Percentiles rank a stretch among this genome's conserved stretches.
Conservation (phyloP, 2,113 vertebrate genomes). For the Mobula hypostoma region DNA sequence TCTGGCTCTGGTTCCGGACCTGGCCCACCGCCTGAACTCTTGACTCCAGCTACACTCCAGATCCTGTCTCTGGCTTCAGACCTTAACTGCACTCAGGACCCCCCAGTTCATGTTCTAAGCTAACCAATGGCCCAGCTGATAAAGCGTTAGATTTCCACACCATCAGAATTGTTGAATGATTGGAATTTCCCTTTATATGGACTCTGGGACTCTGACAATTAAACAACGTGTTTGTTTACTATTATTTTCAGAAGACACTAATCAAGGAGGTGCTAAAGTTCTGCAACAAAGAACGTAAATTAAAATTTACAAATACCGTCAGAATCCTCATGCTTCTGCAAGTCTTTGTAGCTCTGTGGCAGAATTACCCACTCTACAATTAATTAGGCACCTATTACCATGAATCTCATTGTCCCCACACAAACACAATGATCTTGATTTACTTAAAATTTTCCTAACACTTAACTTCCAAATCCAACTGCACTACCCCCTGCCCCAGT, state of each 20-base stretch:
- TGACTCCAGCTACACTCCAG: no score
- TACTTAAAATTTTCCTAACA: neutral
- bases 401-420: neutral
- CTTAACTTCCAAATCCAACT: neutral
- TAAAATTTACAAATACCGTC: neutral
- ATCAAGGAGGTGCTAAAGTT: neutral
- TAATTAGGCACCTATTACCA: neutral
- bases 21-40: no score
- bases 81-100: no score
- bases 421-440: neutral
- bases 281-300: neutral
- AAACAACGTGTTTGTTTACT: neutral
- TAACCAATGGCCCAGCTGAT: no score
- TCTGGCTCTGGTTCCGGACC: no score
- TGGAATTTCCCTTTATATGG: neutral
- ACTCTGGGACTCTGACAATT: neutral
- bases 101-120: no score
- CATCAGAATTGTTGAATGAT: no score
- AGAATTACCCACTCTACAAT: neutral
- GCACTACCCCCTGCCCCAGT: neutral
- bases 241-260: neutral
- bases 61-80: no score
- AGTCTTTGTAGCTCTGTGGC: neutral
- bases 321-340: neutral
- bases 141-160: no score